Base-by-base conservation (phyloP, 2,888 invertebrate species). In the Toxonevra muliebris region DNA sequence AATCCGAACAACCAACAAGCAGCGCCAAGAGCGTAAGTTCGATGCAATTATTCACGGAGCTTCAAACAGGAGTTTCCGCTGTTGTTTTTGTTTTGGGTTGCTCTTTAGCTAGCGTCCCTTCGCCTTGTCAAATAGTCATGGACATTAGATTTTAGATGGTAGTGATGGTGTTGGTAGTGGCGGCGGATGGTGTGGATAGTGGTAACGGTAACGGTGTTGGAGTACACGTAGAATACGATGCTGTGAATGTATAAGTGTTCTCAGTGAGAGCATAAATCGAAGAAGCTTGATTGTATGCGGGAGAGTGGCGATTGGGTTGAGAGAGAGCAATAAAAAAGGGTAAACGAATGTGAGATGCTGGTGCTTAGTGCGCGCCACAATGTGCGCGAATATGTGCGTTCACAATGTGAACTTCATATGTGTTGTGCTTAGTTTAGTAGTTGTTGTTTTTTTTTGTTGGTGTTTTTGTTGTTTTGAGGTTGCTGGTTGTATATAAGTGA, bases 271-370 rank as follows among this genome's bases (percentile, higher is more conserved):
- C 17, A 43, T 15, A 53, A 20, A 13, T 20, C 7, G 5, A 10
- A 43, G 15, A 42, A 48, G 11, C 15, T 48, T 15, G 8, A 15
- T 48, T 15, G 15, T 13, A 11, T n/a, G 48, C 13, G 53, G 53
- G 53, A 19, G 11, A 19, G 48, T 65, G 45, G 40, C 50, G 30
- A 54, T 54, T 63, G 57, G n/a, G n/a, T n/a, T n/a, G n/a, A n/a
- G n/a, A 48, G 65, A 71, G 67, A 69, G 66, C 48, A 45, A 58
- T 42, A 63, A 67, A 53, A 59, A 58, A 64, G 65, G 67, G 65
- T 55, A 17, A 66, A 54, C 42, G 63, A 43, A n/a, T 69, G 61
- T 57, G 53, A 43, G 63, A 65, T 62, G 30, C 30, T 30, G 30
- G 30, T 30, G 30, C 30, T 15, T 15, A 48, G 15, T 48, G 48